A percentile compares a stretch with the other conserved stretches of the same genome.
These are phyloP conservation scores for Bilobella aurantiaca DNA, from an alignment of 1,140 invertebrate genomes.

Conservation along the genomic window DNA sequence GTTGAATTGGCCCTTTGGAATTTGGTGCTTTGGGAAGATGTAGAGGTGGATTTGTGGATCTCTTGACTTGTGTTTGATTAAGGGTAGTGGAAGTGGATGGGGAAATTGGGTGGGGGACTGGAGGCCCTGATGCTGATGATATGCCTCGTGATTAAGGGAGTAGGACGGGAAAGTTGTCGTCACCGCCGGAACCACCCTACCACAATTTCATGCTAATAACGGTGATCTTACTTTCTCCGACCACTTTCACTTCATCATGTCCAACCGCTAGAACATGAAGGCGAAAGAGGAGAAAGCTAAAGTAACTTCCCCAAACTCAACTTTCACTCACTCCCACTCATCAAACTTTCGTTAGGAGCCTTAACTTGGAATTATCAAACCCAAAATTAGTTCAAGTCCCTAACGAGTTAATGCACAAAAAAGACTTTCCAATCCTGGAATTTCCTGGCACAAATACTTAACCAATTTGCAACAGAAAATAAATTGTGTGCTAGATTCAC, in stretches of 20 bases:
- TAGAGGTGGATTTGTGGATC: background rate
- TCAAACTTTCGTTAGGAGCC: no score
- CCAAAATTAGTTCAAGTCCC: no score
- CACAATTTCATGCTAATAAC: constrained; percentile 8
- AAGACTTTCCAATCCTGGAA: no score
- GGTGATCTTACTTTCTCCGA: background rate
- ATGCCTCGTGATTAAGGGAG: background rate
- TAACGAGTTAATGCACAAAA: no score
- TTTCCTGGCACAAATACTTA: no score
- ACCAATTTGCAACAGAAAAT: no score
- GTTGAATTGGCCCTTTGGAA: constrained; percentile 4
- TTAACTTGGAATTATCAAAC: no score
- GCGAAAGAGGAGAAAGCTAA: background rate
- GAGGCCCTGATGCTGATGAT: constrained; percentile 7
- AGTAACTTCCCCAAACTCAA: background rate
- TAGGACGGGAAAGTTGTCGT: no score
- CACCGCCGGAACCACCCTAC: background rate
- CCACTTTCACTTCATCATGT: background rate
- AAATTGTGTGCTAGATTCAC: no score
- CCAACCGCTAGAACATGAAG: background rate
- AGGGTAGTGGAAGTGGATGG: background rate
- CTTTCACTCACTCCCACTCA: no score
- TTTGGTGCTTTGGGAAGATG: no score
- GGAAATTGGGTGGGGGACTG: background rate
- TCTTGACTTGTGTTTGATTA: background rate